phyloP scores from a whole-genome alignment of 37 sponge, comb jelly and placozoan genomes.

The Crambe crambe region DNA sequence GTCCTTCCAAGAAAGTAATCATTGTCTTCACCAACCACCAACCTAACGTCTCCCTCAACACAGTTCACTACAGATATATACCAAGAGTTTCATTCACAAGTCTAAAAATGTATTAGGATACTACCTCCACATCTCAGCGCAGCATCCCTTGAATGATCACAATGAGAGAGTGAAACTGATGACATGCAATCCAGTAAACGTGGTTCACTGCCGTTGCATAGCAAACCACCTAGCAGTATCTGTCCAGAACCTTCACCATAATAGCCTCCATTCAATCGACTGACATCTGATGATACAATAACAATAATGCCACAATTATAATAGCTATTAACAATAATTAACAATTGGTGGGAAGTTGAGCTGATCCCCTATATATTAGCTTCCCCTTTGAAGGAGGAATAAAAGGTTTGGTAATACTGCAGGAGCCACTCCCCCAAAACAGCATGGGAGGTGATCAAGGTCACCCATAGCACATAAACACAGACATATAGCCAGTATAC shows the following conservation, averaged over 20 bases:
- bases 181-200: background rate
- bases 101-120: too few relatives aligned
- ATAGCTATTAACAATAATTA: too few relatives aligned
- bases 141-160: constrained; percentile 14
- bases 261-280: background rate
- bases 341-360: too few relatives aligned
- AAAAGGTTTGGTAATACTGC: too few relatives aligned
- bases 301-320: too few relatives aligned
- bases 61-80: constrained; percentile 11
- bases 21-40: constrained; percentile 5
- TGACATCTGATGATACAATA: background rate
- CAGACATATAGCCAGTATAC: too few relatives aligned
- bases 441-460: too few relatives aligned
- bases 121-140: constrained; percentile 26
- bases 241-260: background rate
- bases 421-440: too few relatives aligned
- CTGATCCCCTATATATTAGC: too few relatives aligned
- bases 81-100: background rate
- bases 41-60: constrained; percentile 15
- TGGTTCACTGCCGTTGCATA: background rate
- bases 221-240: background rate
- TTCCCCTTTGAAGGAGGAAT: too few relatives aligned
- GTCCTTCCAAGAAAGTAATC: constrained; percentile 20
- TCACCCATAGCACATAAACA: too few relatives aligned
- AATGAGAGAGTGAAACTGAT: background rate